phyloP scores from a whole-genome alignment of 2,113 vertebrate genomes.

The Carassius carassius region DNA sequence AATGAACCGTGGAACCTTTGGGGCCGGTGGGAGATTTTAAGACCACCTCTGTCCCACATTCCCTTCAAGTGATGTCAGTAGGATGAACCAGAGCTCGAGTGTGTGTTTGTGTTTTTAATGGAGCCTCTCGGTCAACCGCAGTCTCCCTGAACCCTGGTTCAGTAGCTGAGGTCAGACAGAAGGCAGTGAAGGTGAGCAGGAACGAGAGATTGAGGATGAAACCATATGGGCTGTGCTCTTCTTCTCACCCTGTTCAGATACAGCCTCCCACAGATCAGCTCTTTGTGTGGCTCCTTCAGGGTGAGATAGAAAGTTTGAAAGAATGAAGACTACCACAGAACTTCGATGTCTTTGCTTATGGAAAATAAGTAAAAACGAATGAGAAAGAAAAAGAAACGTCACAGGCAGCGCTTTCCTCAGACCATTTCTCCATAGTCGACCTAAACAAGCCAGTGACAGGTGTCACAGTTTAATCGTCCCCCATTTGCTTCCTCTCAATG shows the following conservation, averaged over 20 bases:
- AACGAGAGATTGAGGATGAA: conserved; percentile 28
- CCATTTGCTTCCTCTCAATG: conserved; percentile 57
- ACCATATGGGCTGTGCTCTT: conserved; percentile 41
- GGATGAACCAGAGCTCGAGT: conserved; percentile 13
- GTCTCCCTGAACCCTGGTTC: conserved; percentile 44
- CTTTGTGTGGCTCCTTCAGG: conserved; percentile 27
- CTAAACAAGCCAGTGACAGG: conserved; percentile 61
- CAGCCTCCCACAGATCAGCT: conserved; percentile 22
- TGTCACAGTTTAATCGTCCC: conserved; percentile 59
- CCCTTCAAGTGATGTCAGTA: conserved; percentile 31
- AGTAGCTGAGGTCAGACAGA: conserved; percentile 52
- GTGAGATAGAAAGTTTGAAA: conserved; percentile 12
- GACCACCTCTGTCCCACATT: conserved; percentile 32
- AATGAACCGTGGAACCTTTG: not conserved
- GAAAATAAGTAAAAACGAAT: conserved; percentile 34
- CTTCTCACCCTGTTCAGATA: conserved; percentile 18
- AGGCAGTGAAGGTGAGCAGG: not conserved
- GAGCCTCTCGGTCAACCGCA: conserved; percentile 32
- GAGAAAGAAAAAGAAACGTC: conserved; percentile 22
- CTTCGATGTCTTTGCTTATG: not conserved
- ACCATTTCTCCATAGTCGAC: conserved; percentile 49
- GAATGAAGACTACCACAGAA: not conserved
- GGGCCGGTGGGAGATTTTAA: not conserved
- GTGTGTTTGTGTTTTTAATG: conserved; percentile 49
- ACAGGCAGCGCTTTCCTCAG: conserved; percentile 41